Evolutionary conservation across 2,113 vertebrate genomes (phyloP), one percentile per base, ranked within the genome.

Genomic region (Forbesichthys papilliferus): DNA sequence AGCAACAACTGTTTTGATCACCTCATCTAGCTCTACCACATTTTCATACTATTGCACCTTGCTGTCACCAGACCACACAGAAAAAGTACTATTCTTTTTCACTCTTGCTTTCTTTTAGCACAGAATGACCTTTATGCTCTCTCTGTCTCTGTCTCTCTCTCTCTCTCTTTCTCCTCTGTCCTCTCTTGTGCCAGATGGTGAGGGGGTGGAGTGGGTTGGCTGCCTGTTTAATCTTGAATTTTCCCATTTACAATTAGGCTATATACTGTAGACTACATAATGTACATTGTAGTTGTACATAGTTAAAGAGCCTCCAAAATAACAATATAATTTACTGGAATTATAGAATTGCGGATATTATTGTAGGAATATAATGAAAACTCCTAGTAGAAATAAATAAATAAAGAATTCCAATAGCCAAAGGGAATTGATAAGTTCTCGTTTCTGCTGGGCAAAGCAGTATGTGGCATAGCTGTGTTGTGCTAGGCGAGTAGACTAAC

Each of bases 381-480:
- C 52, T 54, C 52, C 7, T n/a, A 18, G 7, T 14, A 46, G 34
- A 61, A 62, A 14, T 3, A 11, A 12, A 11, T 14, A 11, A 52
- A 12, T 14, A 53, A 27, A 27, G 27, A 27, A 27, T 27, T 27
- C 52, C 12, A n/a, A 47, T 49, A 49, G 48, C 57, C 55, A 73
- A 53, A 66, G 89, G 89, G 90, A 86, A 86, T 87, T 68, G 81
- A 49, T 33, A 78, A 90, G 91, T 91, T 86, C 92, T 92, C 74
- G 81, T 42, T 6, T 5, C 36, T 8, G 36, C 36, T 5, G 78
- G 63, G 80, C 79, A 82, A 86, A 84, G 73, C 49, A 77, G 86
- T 86, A 73, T 83, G 88, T 92, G 91, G 89, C 92, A 86, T 91
- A 80, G 48, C 90, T 86, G 80, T 66, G 48, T 91, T 86, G 80